Base-by-base conservation (phyloP, 30 jellyfish, hydroid and myxozoan species). In the Nemopilema nomurai region DNA sequence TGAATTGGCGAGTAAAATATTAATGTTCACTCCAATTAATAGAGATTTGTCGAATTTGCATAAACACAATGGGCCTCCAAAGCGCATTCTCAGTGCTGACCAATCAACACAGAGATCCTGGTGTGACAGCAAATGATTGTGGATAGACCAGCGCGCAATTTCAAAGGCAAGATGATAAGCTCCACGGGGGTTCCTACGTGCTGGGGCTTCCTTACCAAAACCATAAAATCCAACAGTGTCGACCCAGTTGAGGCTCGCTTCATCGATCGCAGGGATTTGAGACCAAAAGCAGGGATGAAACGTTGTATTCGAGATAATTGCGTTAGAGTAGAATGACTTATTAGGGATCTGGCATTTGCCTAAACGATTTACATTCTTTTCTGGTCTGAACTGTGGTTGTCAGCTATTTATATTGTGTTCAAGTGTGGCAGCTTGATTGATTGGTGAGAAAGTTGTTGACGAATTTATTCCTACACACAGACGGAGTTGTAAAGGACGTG, bases 131-230 rank as follows among this genome's bases (percentile, higher is more conserved):
- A 78, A 86, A 86, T 76, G 32, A 86, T 86, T 87, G 90, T 87
- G 78, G 96, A 87, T 76, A 62, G 87, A 81, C 89, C 69, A 87
- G 90, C 90, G 96, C 96, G 96, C 84, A 87, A 69, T 89, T 89
- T 89, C 93, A 89, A 89, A 77, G 88, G 77, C 69, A 67, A 82
- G 93, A 73, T 89, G 97, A 89, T 89, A 81, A 53, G 64, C 97
- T 16, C 97, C 80, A 82, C 97, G 88, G 97, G 97, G 97, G 97
- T 82, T 67, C 84, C 86, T 75, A 50, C 97, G 76, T 81, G 97
- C 97, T 89, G 97, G 87, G 97, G 62, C 74, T 27, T 71, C 81
- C 77, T 88, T 87, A 81, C 88, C 91, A 88, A 88, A 88, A 82
- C 87, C 89, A 83, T 88, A 88, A 88, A 88, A 88, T 88, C 96